Conservation (phyloP, 2,113 vertebrate genomes). For the Calidris pygmaea region DNA sequence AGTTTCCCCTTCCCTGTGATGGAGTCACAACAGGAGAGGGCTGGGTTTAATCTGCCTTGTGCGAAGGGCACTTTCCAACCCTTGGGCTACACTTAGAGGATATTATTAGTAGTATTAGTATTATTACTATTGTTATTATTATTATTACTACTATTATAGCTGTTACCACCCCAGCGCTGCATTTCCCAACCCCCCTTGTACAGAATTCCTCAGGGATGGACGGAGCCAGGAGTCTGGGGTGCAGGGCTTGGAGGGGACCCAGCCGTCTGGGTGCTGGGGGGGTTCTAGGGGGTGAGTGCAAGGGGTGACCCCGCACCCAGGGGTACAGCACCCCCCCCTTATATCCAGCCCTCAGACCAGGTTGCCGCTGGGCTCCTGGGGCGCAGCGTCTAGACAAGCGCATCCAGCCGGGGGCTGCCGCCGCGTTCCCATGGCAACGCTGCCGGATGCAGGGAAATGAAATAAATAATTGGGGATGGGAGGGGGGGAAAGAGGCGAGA, state of each 20-base stretch:
- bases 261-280: fast-evolving
- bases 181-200: neutral
- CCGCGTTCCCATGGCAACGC: conserved; percentile 72
- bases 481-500: fast-evolving
- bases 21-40: neutral
- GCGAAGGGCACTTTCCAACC: neutral
- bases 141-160: neutral
- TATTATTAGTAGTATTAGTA: too few species aligned
- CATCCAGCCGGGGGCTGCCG: conserved; percentile 45
- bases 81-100: neutral
- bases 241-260: neutral
- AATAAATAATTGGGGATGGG: conserved; percentile 7
- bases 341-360: neutral
- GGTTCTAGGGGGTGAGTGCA: neutral
- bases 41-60: neutral
- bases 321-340: neutral
- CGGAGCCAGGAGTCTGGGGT: neutral
- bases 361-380: neutral
- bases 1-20: neutral
- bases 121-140: too few species aligned
- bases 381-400: conserved; percentile 33
- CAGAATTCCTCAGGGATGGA: neutral
- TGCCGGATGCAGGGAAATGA: conserved; percentile 44
- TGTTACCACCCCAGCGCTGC: too few species aligned
- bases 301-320: neutral